Evolutionary conservation across 1,140 invertebrate species (phyloP), one percentile per base, ranked within the genome.

Genomic region (Orussus abietinus): DNA sequence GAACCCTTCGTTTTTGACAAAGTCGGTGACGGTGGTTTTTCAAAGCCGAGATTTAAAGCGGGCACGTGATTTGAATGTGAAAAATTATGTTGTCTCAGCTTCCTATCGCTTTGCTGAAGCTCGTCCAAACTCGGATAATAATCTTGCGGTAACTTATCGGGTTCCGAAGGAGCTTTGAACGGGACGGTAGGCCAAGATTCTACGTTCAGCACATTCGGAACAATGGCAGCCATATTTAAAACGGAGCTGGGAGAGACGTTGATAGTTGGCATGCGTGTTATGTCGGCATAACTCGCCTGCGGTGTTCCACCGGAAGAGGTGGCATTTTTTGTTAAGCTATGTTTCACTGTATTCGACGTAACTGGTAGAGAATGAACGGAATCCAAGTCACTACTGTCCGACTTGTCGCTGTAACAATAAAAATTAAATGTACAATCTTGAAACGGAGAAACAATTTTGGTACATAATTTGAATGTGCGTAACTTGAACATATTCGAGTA

Each of bases 231-330:
- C 32, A 64, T 60, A 28, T 62, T 66, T 13, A 66, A 38, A 13
- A 59, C 57, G 4, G 63, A 60, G 46, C 53, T 64, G 30, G 52
- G 47, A 5, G 67, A 56, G 44, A 64, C 61, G 30, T 68, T 72
- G 11, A 72, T 66, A 14, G 63, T 62, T n/a, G 75, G 67, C 59
- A 78, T 83, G 29, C 80, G 77, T 12, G 84, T 79, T 49, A 86
- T 86, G 52, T 86, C 84, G 2, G 85, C 85, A 59, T 87, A 87
- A 21, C 84, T 86, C 18, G 81, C 81, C 44, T 80, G 81, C n/a
- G 79, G 76, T 6, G 77, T 75, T 11, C 72, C 75, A 5, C 72
- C 74, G 22, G 72, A 69, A 20, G 77, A 69, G 17, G 63, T 60
- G 22, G 57, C 48, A 36, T 62, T 57, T 51, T 68, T 69, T 1